A percentile compares a stretch with the other conserved stretches of the same genome.
Conservation (phyloP, 2,797 vertebrate species). For the Pempheris klunzingeri region DNA sequence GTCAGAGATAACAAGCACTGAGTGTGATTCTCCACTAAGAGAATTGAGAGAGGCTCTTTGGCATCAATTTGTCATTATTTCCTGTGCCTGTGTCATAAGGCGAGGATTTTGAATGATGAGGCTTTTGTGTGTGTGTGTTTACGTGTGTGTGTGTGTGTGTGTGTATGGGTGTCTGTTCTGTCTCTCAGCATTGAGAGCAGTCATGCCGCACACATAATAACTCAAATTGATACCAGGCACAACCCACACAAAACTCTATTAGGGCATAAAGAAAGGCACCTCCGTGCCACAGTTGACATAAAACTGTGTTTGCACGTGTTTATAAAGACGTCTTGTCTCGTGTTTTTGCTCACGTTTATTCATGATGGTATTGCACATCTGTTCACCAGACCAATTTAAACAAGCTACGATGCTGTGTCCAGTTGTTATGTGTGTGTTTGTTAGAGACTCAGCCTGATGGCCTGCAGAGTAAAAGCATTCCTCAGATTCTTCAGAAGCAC, state of each 20-base stretch:
- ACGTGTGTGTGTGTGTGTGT: conserved; percentile 48
- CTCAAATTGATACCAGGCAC: conserved; percentile 65
- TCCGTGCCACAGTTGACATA: conserved; percentile 19
- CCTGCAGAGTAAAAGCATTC: conserved; percentile 83
- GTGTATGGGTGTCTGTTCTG: conserved; percentile 55
- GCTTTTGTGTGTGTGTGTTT: conserved; percentile 51
- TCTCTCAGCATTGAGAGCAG: conserved; percentile 53
- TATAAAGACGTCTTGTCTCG: conserved; percentile 20
- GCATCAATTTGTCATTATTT: conserved; percentile 65
- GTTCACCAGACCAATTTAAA: conserved; percentile 66
- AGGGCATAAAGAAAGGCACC: conserved; percentile 61
- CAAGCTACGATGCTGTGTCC: conserved; percentile 53
- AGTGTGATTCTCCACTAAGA: conserved; percentile 44
- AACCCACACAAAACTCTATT: conserved; percentile 66
- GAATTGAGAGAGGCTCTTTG: conserved; percentile 51
- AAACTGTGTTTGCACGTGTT: conserved; percentile 35
- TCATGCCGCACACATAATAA: conserved; percentile 59
- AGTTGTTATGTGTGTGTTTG: conserved; percentile 62
- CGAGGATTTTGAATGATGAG: conserved; percentile 64
- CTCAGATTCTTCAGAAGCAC: conserved; percentile 77
- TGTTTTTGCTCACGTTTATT: conserved; percentile 41
- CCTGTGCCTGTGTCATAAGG: conserved; percentile 49
- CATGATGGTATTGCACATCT: conserved; percentile 60
- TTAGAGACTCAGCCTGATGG: conserved; percentile 54
- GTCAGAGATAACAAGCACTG: conserved; percentile 35